Conservation (phyloP, 2,888 invertebrate genomes). For the Anorthoa munda region DNA sequence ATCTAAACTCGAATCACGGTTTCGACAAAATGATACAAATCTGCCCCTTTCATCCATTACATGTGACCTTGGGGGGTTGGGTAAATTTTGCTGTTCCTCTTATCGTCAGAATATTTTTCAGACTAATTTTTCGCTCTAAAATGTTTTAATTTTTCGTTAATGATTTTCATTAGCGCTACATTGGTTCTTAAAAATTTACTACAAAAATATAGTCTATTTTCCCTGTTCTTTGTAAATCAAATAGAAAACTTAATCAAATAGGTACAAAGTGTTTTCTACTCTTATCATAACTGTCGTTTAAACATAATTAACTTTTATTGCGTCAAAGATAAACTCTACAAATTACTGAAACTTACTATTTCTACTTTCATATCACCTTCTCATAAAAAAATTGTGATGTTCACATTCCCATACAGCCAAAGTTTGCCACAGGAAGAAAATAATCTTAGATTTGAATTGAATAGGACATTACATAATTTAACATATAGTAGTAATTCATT, state of each 20-base stretch:
- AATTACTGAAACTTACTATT: slow-evolving; percentile 8
- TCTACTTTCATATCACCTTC: background rate
- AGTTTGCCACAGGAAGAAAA: no score
- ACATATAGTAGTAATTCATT: no score
- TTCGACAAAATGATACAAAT: slow-evolving; percentile 77
- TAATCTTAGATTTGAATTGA: no score
- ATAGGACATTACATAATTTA: no score
- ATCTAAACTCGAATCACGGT: slow-evolving; percentile 73
- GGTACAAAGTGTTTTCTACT: slow-evolving; percentile 4
- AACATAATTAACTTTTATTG: slow-evolving; percentile 21
- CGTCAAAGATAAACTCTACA: slow-evolving; percentile 28
- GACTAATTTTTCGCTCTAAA: background rate
- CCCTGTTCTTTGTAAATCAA: background rate
- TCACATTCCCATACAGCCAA: no score
- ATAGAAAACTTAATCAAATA: background rate
- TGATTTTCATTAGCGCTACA: background rate
- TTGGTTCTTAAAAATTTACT: background rate
- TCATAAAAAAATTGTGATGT: no score
- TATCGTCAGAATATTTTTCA: background rate
- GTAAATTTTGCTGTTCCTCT: background rate
- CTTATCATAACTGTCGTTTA: slow-evolving; percentile 18
- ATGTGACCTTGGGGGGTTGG: slow-evolving; percentile 13
- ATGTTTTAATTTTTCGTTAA: background rate
- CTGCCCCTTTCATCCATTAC: slow-evolving; percentile 49
- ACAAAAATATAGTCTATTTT: background rate